These are phyloP conservation scores for Sinocyclocheilus anophthalmus DNA, from an alignment of 2,113 vertebrate genomes.

Conservation along the genomic window DNA sequence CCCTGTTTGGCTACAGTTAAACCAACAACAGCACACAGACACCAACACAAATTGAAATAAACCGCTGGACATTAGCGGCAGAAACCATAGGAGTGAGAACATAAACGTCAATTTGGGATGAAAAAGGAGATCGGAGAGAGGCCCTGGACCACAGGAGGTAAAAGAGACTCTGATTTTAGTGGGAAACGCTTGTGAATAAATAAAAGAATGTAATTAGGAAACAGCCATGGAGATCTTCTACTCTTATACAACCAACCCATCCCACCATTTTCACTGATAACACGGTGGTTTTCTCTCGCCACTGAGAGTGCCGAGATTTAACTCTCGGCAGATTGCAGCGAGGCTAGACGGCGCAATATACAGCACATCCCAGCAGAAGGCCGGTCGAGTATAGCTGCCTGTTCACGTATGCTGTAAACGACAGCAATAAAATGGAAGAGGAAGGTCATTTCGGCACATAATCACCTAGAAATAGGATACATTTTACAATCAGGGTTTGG, in stretches of 20 bases:
- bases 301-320: conserved; percentile 50
- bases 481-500: neutral
- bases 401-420: neutral
- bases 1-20: conserved; percentile 9
- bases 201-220: conserved; percentile 62
- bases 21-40: conserved; percentile 10
- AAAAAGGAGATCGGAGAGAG: conserved; percentile 85
- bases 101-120: conserved; percentile 91
- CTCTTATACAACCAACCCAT: conserved; percentile 5
- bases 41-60: conserved; percentile 86
- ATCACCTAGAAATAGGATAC: neutral
- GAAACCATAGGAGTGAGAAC: conserved; percentile 85
- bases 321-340: conserved; percentile 16
- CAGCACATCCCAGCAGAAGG: neutral
- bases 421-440: neutral
- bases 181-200: conserved; percentile 55
- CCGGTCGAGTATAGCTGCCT: neutral
- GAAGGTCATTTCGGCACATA: neutral
- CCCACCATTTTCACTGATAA: conserved; percentile 48
- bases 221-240: conserved; percentile 46
- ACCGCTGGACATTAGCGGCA: conserved; percentile 77
- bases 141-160: conserved; percentile 85
- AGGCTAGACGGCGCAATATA: neutral
- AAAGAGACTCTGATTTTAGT: conserved; percentile 78
- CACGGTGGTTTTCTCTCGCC: conserved; percentile 40